Evolutionary conservation across 2,888 invertebrate genomes (phyloP).

Genomic region (Trichogramma dendrolimi): DNA sequence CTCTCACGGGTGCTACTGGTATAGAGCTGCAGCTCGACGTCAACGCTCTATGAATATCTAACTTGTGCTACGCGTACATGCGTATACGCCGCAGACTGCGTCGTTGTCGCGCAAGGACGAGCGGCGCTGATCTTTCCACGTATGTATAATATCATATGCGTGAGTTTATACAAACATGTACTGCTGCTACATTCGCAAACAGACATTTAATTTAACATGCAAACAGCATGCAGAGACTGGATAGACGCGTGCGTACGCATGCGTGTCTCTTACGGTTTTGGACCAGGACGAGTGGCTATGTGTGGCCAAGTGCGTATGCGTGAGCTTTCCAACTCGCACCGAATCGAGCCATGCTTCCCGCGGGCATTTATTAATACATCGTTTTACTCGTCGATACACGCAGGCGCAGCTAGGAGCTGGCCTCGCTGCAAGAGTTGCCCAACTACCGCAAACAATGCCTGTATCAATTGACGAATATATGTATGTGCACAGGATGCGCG

Average conservation of each 20-base stretch:
- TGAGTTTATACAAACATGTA: too few species aligned
- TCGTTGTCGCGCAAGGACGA: neutral
- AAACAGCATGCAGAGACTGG: conserved; percentile 42
- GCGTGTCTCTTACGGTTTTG: neutral
- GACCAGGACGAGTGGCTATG: conserved; percentile 23
- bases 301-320: conserved; percentile 15
- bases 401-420: neutral
- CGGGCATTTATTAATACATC: conserved; percentile 27
- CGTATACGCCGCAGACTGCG: too few species aligned
- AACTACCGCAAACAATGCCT: conserved; percentile 25
- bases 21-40: conserved; percentile 17
- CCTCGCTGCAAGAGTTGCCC: neutral
- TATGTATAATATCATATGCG: too few species aligned
- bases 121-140: conserved; percentile 44
- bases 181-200: conserved; percentile 41
- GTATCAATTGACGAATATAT: conserved; percentile 14
- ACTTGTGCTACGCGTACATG: conserved; percentile 25
- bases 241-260: neutral
- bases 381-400: conserved; percentile 11
- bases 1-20: conserved; percentile 30
- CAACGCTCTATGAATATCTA: conserved; percentile 46
- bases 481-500: conserved; percentile 5
- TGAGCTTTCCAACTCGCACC: conserved; percentile 11
- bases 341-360: neutral
- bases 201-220: conserved; percentile 51